These are phyloP conservation scores for Seira musarum DNA, from an alignment of 2,888 invertebrate genomes.

Conservation along the genomic window DNA sequence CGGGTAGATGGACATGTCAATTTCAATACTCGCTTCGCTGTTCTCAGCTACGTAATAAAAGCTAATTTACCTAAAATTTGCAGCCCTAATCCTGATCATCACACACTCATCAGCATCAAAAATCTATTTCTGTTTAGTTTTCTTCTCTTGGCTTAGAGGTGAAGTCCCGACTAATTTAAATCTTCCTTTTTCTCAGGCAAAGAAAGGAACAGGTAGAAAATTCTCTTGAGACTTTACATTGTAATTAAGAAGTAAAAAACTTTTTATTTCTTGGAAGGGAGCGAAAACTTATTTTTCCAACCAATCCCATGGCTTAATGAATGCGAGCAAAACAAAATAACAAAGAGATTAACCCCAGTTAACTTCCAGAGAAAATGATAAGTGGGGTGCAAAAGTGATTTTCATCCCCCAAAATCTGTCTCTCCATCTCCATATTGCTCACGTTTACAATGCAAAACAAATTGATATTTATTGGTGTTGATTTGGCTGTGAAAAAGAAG, in stretches of 20 bases:
- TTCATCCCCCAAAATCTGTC: too few relatives aligned
- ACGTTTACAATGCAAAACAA: background rate
- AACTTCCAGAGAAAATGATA: background rate
- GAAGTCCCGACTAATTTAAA: too few relatives aligned
- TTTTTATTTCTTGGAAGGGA: background rate
- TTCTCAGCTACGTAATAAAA: too few relatives aligned
- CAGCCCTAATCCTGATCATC: too few relatives aligned
- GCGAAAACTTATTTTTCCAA: background rate
- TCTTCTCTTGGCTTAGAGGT: too few relatives aligned
- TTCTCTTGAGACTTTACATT: too few relatives aligned
- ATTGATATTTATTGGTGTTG: conserved; percentile 9
- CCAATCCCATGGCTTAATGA: background rate
- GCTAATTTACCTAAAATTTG: too few relatives aligned
- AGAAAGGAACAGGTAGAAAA: background rate
- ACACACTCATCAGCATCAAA: too few relatives aligned
- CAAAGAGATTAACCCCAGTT: conserved; percentile 12
- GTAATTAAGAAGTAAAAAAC: conserved; percentile 12
- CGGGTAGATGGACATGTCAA: too few relatives aligned
- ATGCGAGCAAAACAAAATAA: background rate
- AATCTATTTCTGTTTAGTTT: too few relatives aligned
- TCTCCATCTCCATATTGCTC: background rate
- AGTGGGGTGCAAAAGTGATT: background rate
- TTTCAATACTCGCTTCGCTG: too few relatives aligned
- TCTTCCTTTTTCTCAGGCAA: too few relatives aligned
- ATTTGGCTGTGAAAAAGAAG: background rate